phyloP scores from a whole-genome alignment of 2,113 vertebrate genomes.

The Paralichthys olivaceus region DNA sequence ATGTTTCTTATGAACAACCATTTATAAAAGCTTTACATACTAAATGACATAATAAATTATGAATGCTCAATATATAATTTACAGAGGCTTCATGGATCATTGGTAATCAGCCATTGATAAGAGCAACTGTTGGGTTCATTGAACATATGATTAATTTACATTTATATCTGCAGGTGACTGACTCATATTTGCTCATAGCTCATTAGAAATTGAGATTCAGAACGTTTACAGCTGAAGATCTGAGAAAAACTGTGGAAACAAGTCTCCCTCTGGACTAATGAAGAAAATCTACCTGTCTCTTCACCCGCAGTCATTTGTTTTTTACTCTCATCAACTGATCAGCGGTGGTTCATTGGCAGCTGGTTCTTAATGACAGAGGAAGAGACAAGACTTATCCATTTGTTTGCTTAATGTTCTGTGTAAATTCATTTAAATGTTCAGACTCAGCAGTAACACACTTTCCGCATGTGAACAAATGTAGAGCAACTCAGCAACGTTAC shows the following conservation, averaged over 20 bases:
- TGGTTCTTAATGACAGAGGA: slow-evolving; percentile 10
- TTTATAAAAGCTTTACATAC: too few relatives aligned
- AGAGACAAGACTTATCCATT: slow-evolving; percentile 5
- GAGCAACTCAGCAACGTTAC: slow-evolving; percentile 5
- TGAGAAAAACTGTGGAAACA: background rate
- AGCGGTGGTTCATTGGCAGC: background rate
- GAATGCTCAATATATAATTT: too few relatives aligned
- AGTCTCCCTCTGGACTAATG: background rate
- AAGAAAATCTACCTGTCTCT: background rate
- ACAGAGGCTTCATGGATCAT: too few relatives aligned
- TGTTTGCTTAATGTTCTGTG: slow-evolving; percentile 34
- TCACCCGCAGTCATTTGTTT: background rate
- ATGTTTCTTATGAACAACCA: too few relatives aligned
- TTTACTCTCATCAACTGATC: slow-evolving; percentile 9
- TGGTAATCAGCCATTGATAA: too few relatives aligned
- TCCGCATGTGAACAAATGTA: background rate
- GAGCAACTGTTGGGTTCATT: too few relatives aligned
- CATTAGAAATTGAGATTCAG: too few relatives aligned
- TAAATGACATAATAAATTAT: too few relatives aligned
- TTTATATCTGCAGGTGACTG: too few relatives aligned
- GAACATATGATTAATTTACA: too few relatives aligned
- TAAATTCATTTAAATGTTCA: slow-evolving; percentile 7
- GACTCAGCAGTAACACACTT: slow-evolving; percentile 13
- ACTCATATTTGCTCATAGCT: too few relatives aligned
- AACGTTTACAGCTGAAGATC: too few relatives aligned